These are phyloP conservation scores for Eretmochelys imbricata DNA, from an alignment of 2,113 vertebrate species.

Conservation along the genomic window DNA sequence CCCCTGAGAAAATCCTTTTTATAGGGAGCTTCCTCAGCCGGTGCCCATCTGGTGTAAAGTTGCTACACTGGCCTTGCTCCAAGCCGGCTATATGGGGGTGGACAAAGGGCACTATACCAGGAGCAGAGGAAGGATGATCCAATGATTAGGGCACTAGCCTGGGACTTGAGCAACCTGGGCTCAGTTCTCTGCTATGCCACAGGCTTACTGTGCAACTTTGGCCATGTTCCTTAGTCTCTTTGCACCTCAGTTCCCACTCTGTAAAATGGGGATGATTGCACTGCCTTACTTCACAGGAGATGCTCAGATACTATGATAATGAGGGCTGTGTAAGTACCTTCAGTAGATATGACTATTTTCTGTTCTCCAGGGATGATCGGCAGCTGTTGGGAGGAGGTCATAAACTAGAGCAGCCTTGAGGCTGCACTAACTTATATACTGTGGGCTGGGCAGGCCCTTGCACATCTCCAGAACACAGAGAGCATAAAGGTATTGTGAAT, in stretches of 20 bases:
- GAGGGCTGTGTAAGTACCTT: neutral
- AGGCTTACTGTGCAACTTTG: neutral
- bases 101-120: neutral
- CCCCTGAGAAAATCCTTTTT: neutral
- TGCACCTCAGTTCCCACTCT: neutral
- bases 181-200: neutral
- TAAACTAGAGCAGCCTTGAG: neutral
- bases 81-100: neutral
- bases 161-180: neutral
- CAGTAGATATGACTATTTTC: neutral
- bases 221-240: neutral
- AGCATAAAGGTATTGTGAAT: neutral
- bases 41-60: neutral
- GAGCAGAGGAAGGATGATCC: neutral
- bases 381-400: neutral
- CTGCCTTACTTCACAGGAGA: neutral
- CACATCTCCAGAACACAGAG: accelerated
- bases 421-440: neutral
- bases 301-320: neutral
- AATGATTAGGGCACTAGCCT: neutral
- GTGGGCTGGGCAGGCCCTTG: accelerated
- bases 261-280: neutral
- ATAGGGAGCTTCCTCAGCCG: neutral
- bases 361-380: neutral
- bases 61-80: neutral